phyloP scores from a whole-genome alignment of 2,797 vertebrate genomes.

The Peromyscus nudipes region DNA sequence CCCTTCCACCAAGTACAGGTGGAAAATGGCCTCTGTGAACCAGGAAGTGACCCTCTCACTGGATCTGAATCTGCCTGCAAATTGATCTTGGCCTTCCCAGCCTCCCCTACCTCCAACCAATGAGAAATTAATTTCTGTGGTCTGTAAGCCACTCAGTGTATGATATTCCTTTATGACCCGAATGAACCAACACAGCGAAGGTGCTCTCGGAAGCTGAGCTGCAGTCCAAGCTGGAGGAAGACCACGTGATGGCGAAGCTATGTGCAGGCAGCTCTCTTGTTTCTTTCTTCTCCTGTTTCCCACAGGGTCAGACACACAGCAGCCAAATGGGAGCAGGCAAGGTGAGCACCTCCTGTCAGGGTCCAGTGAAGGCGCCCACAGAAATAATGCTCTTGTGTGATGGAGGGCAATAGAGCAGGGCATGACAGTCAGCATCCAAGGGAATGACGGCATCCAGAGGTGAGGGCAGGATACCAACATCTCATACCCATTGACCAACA shows the following conservation, averaged over 20 bases:
- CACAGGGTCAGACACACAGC: neutral
- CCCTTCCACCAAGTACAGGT: neutral
- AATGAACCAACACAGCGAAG: neutral
- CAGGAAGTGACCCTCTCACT: too few relatives aligned
- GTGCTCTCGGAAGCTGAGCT: neutral
- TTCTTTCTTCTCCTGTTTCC: neutral
- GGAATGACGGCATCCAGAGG: rapidly evolving
- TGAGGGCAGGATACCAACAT: rapidly evolving
- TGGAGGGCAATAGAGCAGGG: neutral
- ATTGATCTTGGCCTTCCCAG: neutral
- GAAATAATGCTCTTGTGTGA: neutral
- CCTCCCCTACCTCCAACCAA: neutral
- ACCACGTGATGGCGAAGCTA: neutral
- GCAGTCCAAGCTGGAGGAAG: neutral
- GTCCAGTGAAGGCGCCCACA: neutral
- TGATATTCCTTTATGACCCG: neutral
- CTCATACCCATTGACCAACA: too few relatives aligned
- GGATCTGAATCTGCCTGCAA: neutral
- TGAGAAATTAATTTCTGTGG: neutral
- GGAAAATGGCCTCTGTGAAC: neutral
- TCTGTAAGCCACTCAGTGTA: neutral
- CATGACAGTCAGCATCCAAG: rapidly evolving
- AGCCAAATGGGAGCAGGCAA: too few relatives aligned
- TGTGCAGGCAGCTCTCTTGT: neutral
- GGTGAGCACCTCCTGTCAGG: neutral